Conservation (phyloP, 2,888 invertebrate species). For the Macrophya annulata region DNA sequence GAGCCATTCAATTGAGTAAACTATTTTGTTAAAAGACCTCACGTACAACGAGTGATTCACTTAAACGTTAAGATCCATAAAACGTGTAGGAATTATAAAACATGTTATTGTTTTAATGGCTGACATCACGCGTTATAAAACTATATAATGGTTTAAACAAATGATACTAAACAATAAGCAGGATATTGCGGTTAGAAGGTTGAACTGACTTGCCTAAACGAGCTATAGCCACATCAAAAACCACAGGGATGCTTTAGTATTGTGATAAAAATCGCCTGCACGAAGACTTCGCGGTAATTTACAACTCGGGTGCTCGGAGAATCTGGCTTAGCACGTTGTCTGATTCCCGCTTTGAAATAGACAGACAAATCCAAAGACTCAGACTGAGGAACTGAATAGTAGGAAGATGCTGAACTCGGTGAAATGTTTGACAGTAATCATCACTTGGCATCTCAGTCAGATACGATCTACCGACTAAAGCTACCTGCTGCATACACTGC, state of each 20-base stretch:
- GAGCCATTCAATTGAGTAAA: neutral
- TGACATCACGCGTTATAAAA: slow-evolving; percentile 11
- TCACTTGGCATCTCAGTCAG: slow-evolving; percentile 58
- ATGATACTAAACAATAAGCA: neutral
- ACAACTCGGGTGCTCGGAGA: neutral
- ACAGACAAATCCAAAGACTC: slow-evolving; percentile 12
- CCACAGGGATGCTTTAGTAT: neutral
- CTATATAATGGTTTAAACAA: neutral
- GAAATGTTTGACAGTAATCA: slow-evolving; percentile 69
- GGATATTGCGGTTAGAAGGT: neutral
- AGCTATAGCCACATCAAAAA: neutral
- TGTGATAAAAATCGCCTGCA: slow-evolving; percentile 1
- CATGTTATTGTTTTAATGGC: neutral
- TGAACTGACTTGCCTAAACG: neutral
- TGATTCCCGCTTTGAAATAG: slow-evolving; percentile 8
- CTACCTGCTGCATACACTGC: slow-evolving; percentile 31
- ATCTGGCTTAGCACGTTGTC: slow-evolving; percentile 30
- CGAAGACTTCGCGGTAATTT: neutral
- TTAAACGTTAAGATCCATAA: slow-evolving; percentile 21
- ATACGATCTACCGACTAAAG: slow-evolving; percentile 43
- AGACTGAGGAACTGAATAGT: neutral
- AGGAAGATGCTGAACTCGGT: slow-evolving; percentile 57
- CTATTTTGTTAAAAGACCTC: slow-evolving; percentile 2
- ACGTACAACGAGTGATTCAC: neutral
- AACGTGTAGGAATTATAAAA: slow-evolving; percentile 6